These are phyloP conservation scores for Aplysina aerophoba DNA, from an alignment of 37 sponge, comb jelly and placozoan species.

Conservation along the genomic window DNA sequence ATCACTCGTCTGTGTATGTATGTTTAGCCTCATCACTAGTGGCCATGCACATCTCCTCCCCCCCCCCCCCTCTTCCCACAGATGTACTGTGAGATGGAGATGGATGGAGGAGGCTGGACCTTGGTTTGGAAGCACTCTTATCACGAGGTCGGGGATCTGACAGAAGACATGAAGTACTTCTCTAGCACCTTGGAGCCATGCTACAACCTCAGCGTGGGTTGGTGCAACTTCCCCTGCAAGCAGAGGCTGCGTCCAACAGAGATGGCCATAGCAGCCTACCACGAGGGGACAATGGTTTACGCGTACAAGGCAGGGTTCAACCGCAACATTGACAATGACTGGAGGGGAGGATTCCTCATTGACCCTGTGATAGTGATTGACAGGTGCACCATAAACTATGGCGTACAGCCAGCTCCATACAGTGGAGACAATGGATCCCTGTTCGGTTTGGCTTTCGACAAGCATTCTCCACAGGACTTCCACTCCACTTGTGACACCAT, in stretches of 20 bases:
- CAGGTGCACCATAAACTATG: neutral
- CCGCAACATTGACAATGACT: neutral
- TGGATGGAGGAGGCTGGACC: too few relatives aligned
- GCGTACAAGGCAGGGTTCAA: conserved; percentile 10
- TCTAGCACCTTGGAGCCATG: too few relatives aligned
- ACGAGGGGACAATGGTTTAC: conserved; percentile 24
- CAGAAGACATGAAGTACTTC: too few relatives aligned
- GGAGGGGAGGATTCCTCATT: neutral
- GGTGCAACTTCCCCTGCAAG: neutral
- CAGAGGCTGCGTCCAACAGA: neutral
- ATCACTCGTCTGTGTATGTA: too few relatives aligned
- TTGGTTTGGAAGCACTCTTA: too few relatives aligned
- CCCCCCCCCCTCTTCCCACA: too few relatives aligned
- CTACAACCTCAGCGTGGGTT: too few relatives aligned
- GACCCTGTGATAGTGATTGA: neutral
- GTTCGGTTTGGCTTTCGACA: conserved; percentile 2
- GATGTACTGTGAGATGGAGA: too few relatives aligned
- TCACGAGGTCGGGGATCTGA: too few relatives aligned
- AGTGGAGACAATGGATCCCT: neutral
- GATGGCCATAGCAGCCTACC: conserved; percentile 3
- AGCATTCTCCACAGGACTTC: neutral
- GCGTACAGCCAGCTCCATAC: conserved; percentile 2
- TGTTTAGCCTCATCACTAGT: too few relatives aligned
- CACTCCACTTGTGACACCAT: neutral
- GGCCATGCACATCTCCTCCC: too few relatives aligned